Evolutionary conservation across 2,113 vertebrate genomes (phyloP).

Genomic region (Heterotis niloticus): DNA sequence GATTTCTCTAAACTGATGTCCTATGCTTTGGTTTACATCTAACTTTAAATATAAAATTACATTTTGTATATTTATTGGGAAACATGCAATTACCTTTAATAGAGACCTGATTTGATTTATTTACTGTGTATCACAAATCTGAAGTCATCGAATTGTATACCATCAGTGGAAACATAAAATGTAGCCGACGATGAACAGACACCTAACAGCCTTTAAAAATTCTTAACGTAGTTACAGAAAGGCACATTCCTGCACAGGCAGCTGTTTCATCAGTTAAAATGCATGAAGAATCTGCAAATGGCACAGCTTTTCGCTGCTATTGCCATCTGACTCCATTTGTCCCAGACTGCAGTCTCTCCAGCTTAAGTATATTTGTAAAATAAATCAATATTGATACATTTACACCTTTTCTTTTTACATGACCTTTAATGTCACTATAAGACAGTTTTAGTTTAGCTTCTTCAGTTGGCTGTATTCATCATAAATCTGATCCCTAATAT

Average conservation of each 20-base stretch:
- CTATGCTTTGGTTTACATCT: slow-evolving; percentile 12
- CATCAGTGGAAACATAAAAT: too few species aligned
- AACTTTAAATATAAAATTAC: background rate
- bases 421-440: background rate
- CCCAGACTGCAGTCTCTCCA: background rate
- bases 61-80: background rate
- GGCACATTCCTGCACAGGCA: too few species aligned
- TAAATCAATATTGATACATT: slow-evolving; percentile 16
- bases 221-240: too few species aligned
- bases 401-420: slow-evolving; percentile 9
- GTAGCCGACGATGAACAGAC: background rate
- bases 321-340: background rate
- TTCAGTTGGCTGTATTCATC: background rate
- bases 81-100: background rate
- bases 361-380: slow-evolving; percentile 17
- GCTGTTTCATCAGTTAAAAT: background rate
- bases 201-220: too few species aligned
- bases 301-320: background rate
- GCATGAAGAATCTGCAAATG: background rate
- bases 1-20: background rate
- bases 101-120: background rate
- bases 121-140: background rate
- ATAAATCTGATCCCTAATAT: background rate
- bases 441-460: slow-evolving; percentile 18
- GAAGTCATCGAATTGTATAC: background rate